Conservation (phyloP, 2,888 invertebrate species). For the Ditylenchus weischeri region DNA sequence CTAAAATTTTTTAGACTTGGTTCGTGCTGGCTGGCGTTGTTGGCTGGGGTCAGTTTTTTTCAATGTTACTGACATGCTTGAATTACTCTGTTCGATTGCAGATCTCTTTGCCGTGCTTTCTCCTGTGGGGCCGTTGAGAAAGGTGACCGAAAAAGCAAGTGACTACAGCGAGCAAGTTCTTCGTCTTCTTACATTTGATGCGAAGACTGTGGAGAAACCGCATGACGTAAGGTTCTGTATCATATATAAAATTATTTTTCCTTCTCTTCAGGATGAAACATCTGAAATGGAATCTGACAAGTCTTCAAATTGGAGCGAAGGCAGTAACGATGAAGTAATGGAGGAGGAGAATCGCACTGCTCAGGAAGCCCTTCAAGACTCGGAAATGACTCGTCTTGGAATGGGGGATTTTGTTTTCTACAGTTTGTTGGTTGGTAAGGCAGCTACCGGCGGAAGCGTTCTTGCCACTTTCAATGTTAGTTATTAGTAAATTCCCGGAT, state of each 20-base stretch:
- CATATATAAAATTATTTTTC: neutral
- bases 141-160: conserved; percentile 41
- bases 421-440: conserved; percentile 48
- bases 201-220: neutral
- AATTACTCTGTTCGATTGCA: conserved; percentile 17
- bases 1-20: conserved; percentile 31
- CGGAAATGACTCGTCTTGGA: conserved; percentile 45
- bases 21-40: conserved; percentile 42
- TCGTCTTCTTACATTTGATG: conserved; percentile 45
- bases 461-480: conserved; percentile 34
- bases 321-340: neutral
- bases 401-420: conserved; percentile 55
- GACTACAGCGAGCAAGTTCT: conserved; percentile 48
- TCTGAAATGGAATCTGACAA: neutral
- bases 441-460: conserved; percentile 40
- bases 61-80: neutral
- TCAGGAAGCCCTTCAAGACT: conserved; percentile 19
- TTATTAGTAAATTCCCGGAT: too few relatives aligned
- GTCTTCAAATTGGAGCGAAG: neutral
- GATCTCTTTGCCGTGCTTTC: conserved; percentile 48
- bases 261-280: neutral
- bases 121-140: conserved; percentile 44
- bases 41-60: conserved; percentile 37
- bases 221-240: neutral
- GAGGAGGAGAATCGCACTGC: conserved; percentile 12